Evolutionary conservation across 2,113 vertebrate genomes (phyloP).

Genomic region (Clarias magur): DNA sequence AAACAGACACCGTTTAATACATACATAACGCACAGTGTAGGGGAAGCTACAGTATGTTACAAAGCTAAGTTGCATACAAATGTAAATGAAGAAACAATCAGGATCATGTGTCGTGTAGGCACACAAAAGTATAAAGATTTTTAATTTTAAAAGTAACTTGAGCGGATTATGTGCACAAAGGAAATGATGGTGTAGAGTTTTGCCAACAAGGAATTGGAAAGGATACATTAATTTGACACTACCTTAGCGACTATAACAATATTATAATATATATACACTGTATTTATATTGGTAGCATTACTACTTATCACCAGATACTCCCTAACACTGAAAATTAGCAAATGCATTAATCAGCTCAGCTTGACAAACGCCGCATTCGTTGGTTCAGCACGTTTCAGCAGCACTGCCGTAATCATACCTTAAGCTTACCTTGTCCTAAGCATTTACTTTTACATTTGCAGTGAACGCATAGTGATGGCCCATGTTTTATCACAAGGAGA

Average conservation of each 20-base stretch:
- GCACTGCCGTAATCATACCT: background rate
- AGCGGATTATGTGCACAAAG: background rate
- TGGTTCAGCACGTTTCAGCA: background rate
- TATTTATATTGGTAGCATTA: background rate
- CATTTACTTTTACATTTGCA: background rate
- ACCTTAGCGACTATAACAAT: background rate
- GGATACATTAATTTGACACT: background rate
- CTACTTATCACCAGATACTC: background rate
- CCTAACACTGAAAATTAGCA: background rate
- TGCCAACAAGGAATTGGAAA: background rate
- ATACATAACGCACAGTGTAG: no score
- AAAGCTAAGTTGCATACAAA: no score
- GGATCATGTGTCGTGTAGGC: no score
- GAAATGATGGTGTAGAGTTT: background rate
- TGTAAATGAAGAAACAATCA: no score
- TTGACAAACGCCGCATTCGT: background rate
- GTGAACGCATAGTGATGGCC: background rate
- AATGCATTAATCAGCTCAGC: background rate
- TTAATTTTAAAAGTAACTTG: background rate
- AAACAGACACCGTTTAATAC: background rate
- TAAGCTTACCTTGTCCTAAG: background rate
- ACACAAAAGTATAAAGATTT: background rate
- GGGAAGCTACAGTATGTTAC: background rate
- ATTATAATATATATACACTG: background rate
- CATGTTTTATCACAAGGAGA: constrained; percentile 3